Base-by-base conservation (phyloP, 2,113 vertebrate genomes). In the Ailuropoda melanoleuca region DNA sequence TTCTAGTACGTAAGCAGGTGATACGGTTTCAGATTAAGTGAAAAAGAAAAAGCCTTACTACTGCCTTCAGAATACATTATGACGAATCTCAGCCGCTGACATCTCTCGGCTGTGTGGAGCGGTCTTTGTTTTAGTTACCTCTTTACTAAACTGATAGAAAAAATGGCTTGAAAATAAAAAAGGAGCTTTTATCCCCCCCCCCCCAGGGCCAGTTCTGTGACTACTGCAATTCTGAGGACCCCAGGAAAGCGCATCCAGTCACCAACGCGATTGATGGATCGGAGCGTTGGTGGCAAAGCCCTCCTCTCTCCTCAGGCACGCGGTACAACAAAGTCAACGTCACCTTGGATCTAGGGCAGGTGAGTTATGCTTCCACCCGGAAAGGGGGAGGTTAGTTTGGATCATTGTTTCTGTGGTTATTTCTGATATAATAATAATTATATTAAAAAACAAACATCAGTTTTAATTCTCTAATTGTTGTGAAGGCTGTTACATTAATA, bases 201-300 rank as follows among this genome's bases (percentile, higher is more conserved):
- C 64, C 19, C 8, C 98, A 99, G 99, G 99, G 99, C 48, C 99
- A 99, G 98, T 99, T 99, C 74, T 99, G 99, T 98, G 99, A 99
- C 95, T 99, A 99, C 56, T 99, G 99, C 98, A 98, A 99, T 92
- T 98, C 99, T 53, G 98, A 97, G n/a, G 99, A 99, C 85, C 99
- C 99, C 46, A 98, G 97, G 96, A 99, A 99, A 98, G 99, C 99
- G 60, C 99, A 99, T 95, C 99, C 99, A 0, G 97, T 99, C 84
- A 99, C 98, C 90, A 99, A 99, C 0, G 99, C 99, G 3, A 98
- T 99, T 1, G 99, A 99, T 18, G 99, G 99, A 93, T 99, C 99
- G 0, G 99, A 99, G 91, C 98, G 98, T 23, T 99, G 99, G 99
- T 99, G 99, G 99, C 99, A 99, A 93, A 99, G 99, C 90, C 99